Evolutionary conservation across 2,113 vertebrate species (phyloP).

Genomic region (Nyctibius bracteatus): DNA sequence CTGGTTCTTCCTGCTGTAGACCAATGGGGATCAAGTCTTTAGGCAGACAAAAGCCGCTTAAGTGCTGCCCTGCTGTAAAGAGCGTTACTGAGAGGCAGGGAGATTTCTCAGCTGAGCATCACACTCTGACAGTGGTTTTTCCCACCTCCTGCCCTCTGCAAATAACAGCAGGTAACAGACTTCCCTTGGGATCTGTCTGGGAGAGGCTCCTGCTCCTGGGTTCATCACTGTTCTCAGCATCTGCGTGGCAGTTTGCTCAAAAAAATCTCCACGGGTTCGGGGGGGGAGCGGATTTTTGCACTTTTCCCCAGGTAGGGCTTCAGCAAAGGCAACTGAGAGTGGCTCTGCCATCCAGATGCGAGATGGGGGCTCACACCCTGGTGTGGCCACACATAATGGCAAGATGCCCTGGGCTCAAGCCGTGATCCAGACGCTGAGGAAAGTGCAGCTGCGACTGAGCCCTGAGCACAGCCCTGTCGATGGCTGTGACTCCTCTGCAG

Average conservation of each 20-base stretch:
- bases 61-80: neutral
- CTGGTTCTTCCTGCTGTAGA: neutral
- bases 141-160: neutral
- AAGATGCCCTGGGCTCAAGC: too few species aligned
- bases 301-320: neutral
- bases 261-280: fast-evolving
- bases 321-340: neutral
- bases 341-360: neutral
- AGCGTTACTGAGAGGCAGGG: neutral
- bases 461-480: neutral
- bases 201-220: neutral
- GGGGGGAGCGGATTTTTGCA: neutral
- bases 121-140: neutral
- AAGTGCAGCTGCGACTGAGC: neutral
- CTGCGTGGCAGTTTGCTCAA: neutral
- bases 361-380: neutral
- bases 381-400: neutral
- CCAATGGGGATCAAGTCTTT: neutral
- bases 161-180: neutral
- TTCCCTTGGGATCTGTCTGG: neutral
- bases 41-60: conserved; percentile 29
- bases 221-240: neutral
- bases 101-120: neutral
- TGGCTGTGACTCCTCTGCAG: neutral
- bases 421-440: fast-evolving